A percentile compares a stretch with the other conserved stretches of the same genome.
Conservation (phyloP, 2,797 vertebrate genomes). For the Anolis apletophallus region DNA sequence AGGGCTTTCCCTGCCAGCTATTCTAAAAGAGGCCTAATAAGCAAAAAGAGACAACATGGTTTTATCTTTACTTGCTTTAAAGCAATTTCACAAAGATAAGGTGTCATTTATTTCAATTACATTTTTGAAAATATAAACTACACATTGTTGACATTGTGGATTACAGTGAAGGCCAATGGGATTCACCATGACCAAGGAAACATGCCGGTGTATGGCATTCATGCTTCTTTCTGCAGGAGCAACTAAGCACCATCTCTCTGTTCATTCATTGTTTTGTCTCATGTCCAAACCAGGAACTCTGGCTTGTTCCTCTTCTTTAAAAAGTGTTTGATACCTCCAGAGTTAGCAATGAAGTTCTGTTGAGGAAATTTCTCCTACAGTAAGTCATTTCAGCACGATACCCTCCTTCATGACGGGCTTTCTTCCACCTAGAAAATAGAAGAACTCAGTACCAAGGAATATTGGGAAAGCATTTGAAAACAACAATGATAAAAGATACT, state of each 20-base stretch:
- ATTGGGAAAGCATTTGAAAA: neutral
- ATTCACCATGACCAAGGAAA: neutral
- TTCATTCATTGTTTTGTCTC: neutral
- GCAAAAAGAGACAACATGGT: neutral
- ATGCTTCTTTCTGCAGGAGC: neutral
- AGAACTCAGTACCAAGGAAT: neutral
- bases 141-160: neutral
- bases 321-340: conserved; percentile 84
- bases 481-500: neutral
- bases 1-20: neutral
- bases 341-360: conserved; percentile 90
- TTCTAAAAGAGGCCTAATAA: no score
- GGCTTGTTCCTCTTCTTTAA: neutral
- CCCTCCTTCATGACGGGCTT: conserved; percentile 85
- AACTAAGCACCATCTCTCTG: neutral
- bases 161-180: neutral
- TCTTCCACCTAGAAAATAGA: conserved; percentile 87
- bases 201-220: neutral
- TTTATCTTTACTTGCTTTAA: neutral
- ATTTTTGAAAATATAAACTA: neutral
- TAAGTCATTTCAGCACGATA: conserved; percentile 86
- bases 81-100: no score
- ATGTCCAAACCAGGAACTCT: neutral
- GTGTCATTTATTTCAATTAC: neutral
- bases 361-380: conserved; percentile 92